A percentile compares a stretch with the other conserved stretches of the same genome.
Evolutionary conservation across 2,113 vertebrate genomes (phyloP).

Genomic region (Festucalex cinctus): DNA sequence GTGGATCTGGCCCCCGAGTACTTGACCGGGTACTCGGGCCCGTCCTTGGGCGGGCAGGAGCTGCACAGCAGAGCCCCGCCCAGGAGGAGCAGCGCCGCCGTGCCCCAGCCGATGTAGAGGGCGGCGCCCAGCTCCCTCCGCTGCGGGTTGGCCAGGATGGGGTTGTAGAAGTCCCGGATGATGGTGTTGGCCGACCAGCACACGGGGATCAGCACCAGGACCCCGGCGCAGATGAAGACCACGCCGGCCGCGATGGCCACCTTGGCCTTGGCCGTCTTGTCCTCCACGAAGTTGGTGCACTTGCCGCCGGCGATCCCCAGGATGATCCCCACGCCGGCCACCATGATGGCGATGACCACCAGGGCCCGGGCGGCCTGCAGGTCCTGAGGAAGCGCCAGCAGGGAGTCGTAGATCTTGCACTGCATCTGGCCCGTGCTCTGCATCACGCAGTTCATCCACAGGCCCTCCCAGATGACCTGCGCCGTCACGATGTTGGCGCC

Average conservation of each 20-base stretch:
- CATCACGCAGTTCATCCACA: constrained; percentile 76
- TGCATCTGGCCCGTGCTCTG: constrained; percentile 79
- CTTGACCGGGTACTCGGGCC: constrained; percentile 71
- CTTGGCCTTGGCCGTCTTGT: constrained; percentile 71
- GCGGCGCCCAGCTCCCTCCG: constrained; percentile 78
- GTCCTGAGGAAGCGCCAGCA: constrained; percentile 67
- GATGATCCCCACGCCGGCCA: constrained; percentile 72
- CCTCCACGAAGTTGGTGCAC: constrained; percentile 89
- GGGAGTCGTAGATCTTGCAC: constrained; percentile 76
- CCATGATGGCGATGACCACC: constrained; percentile 77
- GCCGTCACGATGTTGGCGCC: constrained; percentile 75
- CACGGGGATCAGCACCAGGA: constrained; percentile 81
- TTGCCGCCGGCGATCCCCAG: constrained; percentile 78
- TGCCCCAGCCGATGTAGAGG: constrained; percentile 87
- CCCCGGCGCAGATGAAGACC: constrained; percentile 76
- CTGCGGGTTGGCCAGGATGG: constrained; percentile 55
- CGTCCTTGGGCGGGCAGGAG: constrained; percentile 76
- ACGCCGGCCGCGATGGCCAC: constrained; percentile 78
- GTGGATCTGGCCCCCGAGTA: constrained; percentile 59
- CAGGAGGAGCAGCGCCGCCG: constrained; percentile 76
- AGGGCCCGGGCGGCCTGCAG: constrained; percentile 75
- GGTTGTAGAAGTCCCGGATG: constrained; percentile 87
- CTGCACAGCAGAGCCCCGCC: constrained; percentile 86
- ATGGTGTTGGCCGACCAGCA: constrained; percentile 87
- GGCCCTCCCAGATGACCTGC: constrained; percentile 74